phyloP scores from a whole-genome alignment of 2,113 vertebrate genomes.

The Phaetusa simplex region DNA sequence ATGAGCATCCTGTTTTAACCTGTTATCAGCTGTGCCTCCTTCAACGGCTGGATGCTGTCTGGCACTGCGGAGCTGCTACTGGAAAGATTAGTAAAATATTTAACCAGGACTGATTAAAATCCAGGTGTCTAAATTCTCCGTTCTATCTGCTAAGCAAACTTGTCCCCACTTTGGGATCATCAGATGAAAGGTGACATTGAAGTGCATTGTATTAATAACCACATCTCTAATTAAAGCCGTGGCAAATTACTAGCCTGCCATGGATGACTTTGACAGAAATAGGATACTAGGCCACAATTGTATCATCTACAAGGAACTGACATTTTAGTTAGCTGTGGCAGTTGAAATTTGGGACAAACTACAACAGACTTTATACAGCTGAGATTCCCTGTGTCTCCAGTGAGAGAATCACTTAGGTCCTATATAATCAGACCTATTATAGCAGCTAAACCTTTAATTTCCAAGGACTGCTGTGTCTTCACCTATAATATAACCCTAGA shows the following conservation, averaged over 20 bases:
- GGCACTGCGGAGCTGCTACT: neutral
- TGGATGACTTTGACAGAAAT: constrained; percentile 63
- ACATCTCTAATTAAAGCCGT: constrained; percentile 61
- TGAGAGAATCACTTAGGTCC: neutral
- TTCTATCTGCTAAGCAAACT: neutral
- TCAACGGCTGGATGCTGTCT: neutral
- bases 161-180: constrained; percentile 31
- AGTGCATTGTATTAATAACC: constrained; percentile 60
- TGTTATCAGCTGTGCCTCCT: neutral
- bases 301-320: constrained; percentile 5
- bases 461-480: neutral
- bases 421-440: neutral
- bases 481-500: neutral
- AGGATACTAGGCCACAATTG: constrained; percentile 48
- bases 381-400: neutral
- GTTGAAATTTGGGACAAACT: constrained; percentile 45
- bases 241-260: constrained; percentile 55
- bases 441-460: neutral
- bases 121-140: neutral
- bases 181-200: constrained; percentile 65
- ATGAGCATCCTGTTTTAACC: neutral
- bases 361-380: neutral
- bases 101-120: constrained; percentile 47
- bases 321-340: constrained; percentile 40
- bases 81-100: constrained; percentile 21